Evolutionary conservation across 1,140 invertebrate species (phyloP), one percentile per base, ranked within the genome.

Genomic region (Amyelois transitella): DNA sequence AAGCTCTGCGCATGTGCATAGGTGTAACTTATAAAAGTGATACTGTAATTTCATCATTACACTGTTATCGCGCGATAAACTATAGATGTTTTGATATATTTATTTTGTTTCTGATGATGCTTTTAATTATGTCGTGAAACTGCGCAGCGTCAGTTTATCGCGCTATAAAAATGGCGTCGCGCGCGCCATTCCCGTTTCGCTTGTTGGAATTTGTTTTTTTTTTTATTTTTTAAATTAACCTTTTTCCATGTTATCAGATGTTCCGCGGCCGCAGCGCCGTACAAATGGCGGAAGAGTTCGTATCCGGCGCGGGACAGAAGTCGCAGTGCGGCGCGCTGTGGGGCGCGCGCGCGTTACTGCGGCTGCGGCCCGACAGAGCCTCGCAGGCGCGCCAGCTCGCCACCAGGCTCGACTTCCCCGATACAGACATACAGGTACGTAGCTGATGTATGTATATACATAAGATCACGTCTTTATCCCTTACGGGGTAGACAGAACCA

Each of bases 251-350:
- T 95, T 69, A 92, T 93, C 69, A 85, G 48, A 91, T 95, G 70
- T 92, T 93, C 61, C 72, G 86, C 1, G 90, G 88, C 17, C 91
- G 92, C 66, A 90, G 91, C 55, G 90, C 92, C 18, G 73, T 86
- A 18, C 86, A 92, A 72, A 89, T 96, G 28, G 96, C 96, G 75
- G 87, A 91, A 51, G 90, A 94, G 66, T 96, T 92, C 81, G 80
- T 96, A 52, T 75, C 89, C 43, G 88, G 87, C 0, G 24, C 56
- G 54, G 19, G 91, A 94, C 74, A 67, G 4, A 88, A 90, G 47
- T 93, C 92, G 64, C 86, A 95, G 78, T 91, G 92, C 60, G 92
- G 93, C 64, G 89, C 93, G 60, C 83, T 95, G 55, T 93, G 95
- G 90, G 94, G 90, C 61, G 92, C 92, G 48, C 90, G 92, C 69